phyloP scores from a whole-genome alignment of 2,113 vertebrate genomes.

The Lethenteron camtschaticum region DNA sequence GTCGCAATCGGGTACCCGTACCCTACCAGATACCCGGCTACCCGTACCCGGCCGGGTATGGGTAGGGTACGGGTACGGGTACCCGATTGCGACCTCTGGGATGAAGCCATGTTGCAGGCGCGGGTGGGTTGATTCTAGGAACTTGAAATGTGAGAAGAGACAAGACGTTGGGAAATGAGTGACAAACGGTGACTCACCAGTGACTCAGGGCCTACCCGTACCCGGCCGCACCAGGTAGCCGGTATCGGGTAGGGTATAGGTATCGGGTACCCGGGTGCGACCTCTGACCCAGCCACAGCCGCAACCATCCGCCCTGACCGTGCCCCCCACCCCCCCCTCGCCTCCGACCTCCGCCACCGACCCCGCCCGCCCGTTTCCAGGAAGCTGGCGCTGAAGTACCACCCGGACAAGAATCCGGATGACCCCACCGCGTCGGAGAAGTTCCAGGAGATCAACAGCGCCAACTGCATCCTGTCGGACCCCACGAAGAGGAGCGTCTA shows the following conservation, averaged over 20 bases:
- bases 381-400: constrained; percentile 58
- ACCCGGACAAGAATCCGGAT: constrained; percentile 82
- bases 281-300: not conserved
- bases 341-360: not conserved
- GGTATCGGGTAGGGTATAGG: not conserved
- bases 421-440: constrained; percentile 52
- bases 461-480: constrained; percentile 55
- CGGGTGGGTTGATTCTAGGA: too few species aligned
- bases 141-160: too few species aligned
- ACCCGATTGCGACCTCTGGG: too few species aligned
- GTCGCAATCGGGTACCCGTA: too few species aligned
- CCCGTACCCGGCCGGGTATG: too few species aligned
- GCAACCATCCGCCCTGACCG: not conserved
- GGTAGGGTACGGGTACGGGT: too few species aligned
- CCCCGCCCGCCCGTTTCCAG: constrained; percentile 17
- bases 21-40: too few species aligned
- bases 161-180: too few species aligned
- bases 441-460: constrained; percentile 87
- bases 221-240: not conserved
- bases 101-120: too few species aligned
- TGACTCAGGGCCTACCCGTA: not conserved
- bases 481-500: constrained; percentile 53
- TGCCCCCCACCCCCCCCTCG: not conserved
- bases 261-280: not conserved
- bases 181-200: too few species aligned